phyloP scores from a whole-genome alignment of 2,113 vertebrate species.

The Hystrix cristata region DNA sequence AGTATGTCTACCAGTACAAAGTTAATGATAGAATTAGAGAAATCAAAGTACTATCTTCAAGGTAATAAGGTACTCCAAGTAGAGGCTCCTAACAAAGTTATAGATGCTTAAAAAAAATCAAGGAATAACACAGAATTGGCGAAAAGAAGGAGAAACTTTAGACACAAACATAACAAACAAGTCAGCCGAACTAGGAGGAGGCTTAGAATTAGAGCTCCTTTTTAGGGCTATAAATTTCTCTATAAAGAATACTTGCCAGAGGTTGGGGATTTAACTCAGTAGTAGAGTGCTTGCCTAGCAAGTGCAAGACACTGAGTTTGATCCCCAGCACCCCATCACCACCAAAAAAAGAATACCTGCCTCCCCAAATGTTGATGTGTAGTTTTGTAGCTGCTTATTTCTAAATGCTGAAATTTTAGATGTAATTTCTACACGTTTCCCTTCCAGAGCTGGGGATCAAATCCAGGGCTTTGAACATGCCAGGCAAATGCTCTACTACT shows the following conservation, averaged over 20 bases:
- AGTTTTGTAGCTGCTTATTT: background rate
- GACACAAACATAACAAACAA: background rate
- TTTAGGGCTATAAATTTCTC: conserved; percentile 2
- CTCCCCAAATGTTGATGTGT: background rate
- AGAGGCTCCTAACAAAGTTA: background rate
- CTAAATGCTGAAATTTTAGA: conserved; percentile 17
- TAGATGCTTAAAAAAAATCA: background rate
- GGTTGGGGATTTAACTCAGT: too few relatives aligned
- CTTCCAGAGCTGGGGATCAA: background rate
- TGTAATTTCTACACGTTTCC: background rate
- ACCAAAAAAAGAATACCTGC: background rate
- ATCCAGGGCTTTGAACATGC: background rate
- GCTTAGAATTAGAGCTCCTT: background rate
- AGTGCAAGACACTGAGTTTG: too few relatives aligned
- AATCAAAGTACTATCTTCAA: background rate
- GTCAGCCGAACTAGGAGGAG: background rate
- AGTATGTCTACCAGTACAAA: background rate
- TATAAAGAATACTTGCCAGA: background rate
- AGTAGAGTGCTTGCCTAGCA: too few relatives aligned
- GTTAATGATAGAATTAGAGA: background rate
- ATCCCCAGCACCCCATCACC: too few relatives aligned
- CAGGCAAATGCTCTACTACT: background rate
- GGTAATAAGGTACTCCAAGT: background rate
- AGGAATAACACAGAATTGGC: background rate
- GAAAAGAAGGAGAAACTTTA: background rate